Base-by-base conservation (phyloP, 2,113 vertebrate species). In the Chroicocephalus ridibundus region DNA sequence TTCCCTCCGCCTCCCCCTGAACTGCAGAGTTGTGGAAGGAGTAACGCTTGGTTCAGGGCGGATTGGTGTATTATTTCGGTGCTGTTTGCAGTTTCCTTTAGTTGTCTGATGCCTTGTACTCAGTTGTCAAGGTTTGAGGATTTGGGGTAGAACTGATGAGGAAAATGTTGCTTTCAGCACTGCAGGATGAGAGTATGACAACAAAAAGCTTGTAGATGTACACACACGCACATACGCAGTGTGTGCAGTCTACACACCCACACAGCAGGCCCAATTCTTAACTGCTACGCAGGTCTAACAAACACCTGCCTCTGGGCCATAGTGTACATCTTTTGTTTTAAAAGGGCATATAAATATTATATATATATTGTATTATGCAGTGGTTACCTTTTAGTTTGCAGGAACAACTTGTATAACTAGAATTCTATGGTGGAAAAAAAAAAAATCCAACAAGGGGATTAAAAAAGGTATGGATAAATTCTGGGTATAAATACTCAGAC, bases 401-500 rank as follows among this genome's bases (percentile, higher is more conserved):
- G 96, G 90, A 97, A 96, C 96, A 96, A 96, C 97, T 94, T 97
- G 97, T 97, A 95, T 98, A 98, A 98, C 91, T 98, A 98, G 97
- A 97, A 94, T 90, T 94, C 90, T 97, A 97, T 96, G 94, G 93
- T 98, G 96, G 96, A 94, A 97, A 97, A 96, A 97, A 97, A 96
- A 60, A 81, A 95, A 97, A 95, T 98, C 98, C 98, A 97, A 94
- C 97, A 96, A 97, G 96, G 98, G 98, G 98, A 98, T 98, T 98
- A 88, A 96, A 76, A 98, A 96, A 94, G 96, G 95, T 98, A 97
- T 98, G 91, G 97, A 96, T 98, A 98, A 97, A 98, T 98, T 98
- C 99, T 99, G 99, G 99, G 98, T 98, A 97, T 97, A 98, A 98
- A 98, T 97, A 97, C 98, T 98, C 99, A 99, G 99, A 99, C 98